Base-by-base conservation (phyloP, 2,113 vertebrate genomes). In the Anser cygnoides region DNA sequence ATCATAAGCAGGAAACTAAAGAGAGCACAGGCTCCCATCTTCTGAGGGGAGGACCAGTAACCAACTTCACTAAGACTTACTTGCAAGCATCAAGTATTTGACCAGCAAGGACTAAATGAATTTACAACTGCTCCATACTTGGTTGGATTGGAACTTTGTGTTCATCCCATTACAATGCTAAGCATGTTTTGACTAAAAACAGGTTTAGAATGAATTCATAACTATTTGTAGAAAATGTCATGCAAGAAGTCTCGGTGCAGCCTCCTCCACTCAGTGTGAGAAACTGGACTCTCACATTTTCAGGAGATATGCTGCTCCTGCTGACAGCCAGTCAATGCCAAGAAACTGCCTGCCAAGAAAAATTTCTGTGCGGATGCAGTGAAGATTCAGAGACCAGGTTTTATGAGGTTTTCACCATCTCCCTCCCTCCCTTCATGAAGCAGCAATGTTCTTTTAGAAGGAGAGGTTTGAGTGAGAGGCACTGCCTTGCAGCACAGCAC, bases 261-360 rank as follows among this genome's bases (percentile, higher is more conserved):
- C 8, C 21, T 74, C 37, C 67, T 78, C 17, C 59, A 72, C 31
- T 33, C 55, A 5, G 0, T 19, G 44, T 76, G 77, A 81, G 55
- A 57, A 78, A 29, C 86, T 41, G 95, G 95, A 89, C 80, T 79
- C 77, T 76, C 54, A 67, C 26, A 50, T 81, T 90, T 90, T 31
- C 73, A 84, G 72, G 71, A 91, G 85, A 79, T 54, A 49, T 10
- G 33, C 44, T 79, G 68, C 76, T 94, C 85, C 85, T 89, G 80
- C 80, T 94, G 79, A 87, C 76, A 94, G 54, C 10, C 79, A 72
- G 73, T 72, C 95, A 79, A 10, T 62, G 83, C 54, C 92, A 89
- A 93, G 74, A 71, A 78, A 82, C 54, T 70, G 72, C 54, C 86
- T 91, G 86, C 72, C 93, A 87, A 76, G 76, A 91, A 72, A 83